Conservation (phyloP, 2,113 vertebrate species). For the Cynocephalus volans region DNA sequence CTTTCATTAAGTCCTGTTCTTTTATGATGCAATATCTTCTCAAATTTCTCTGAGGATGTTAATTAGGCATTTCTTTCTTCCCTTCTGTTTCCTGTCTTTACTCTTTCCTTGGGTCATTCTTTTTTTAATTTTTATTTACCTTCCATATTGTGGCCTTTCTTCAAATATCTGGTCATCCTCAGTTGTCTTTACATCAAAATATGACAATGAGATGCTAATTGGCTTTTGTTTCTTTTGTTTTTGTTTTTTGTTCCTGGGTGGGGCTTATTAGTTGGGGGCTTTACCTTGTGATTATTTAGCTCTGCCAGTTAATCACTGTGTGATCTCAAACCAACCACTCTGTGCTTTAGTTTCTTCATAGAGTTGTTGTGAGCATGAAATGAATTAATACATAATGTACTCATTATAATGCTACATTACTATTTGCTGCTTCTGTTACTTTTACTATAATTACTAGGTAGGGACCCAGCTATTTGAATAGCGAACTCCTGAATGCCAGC, state of each 20-base stretch:
- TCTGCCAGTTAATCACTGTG: not conserved
- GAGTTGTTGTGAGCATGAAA: not conserved
- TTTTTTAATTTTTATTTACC: not conserved
- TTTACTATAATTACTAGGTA: conserved; percentile 1
- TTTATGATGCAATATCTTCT: not conserved
- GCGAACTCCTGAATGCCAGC: not conserved
- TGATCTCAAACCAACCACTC: not conserved
- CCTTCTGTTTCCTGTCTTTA: not conserved
- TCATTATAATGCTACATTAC: not conserved
- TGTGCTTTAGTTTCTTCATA: conserved; percentile 4
- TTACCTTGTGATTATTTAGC: not conserved
- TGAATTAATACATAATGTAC: not conserved
- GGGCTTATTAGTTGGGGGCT: not conserved
- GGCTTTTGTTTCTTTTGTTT: not conserved
- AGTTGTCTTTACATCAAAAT: not conserved
- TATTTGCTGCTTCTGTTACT: not conserved
- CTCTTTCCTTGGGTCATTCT: conserved; percentile 1
- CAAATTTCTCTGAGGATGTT: not conserved
- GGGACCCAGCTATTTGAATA: not conserved
- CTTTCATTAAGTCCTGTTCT: not conserved
- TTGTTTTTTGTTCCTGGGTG: not conserved
- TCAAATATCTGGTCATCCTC: not conserved
- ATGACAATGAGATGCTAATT: not conserved
- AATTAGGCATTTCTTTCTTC: not conserved
- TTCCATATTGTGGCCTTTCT: not conserved